A percentile compares a stretch with the other conserved stretches of the same genome.
Conservation (phyloP, 2,888 invertebrate species). For the Serripes groenlandicus region DNA sequence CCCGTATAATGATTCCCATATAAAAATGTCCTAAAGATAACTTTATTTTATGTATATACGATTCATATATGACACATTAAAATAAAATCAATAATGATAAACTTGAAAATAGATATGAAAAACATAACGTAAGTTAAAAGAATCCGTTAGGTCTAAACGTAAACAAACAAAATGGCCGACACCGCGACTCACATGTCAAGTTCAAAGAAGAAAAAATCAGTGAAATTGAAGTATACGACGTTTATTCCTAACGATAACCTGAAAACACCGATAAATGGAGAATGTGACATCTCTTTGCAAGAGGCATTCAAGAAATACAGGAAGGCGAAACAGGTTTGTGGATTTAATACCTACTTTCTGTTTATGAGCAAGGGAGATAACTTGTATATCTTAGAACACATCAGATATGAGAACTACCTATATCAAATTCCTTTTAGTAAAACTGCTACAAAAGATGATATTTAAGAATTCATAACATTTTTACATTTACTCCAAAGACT, state of each 20-base stretch:
- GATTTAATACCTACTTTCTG: slow-evolving; percentile 5
- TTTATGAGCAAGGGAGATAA: slow-evolving; percentile 8
- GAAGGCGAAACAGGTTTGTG: slow-evolving; percentile 63
- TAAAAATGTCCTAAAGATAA: not conserved
- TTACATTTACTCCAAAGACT: no score
- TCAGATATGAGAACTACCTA: no score
- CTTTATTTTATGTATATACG: not conserved
- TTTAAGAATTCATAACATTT: no score
- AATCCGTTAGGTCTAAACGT: slow-evolving; percentile 30
- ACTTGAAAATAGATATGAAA: not conserved
- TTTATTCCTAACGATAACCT: slow-evolving; percentile 16
- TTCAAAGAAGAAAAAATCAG: slow-evolving; percentile 16
- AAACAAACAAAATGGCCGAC: slow-evolving; percentile 70
- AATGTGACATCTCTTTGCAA: slow-evolving; percentile 48
- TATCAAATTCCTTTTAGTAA: no score
- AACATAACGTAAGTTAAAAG: not conserved
- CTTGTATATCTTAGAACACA: no score
- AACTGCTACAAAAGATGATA: no score
- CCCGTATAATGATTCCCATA: not conserved
- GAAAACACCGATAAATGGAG: slow-evolving; percentile 12
- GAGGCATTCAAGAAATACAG: slow-evolving; percentile 61
- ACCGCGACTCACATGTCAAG: slow-evolving; percentile 39
- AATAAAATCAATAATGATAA: not conserved
- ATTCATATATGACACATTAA: not conserved
- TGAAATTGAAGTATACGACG: slow-evolving; percentile 59